These are phyloP conservation scores for Serranus cabrilla DNA, from an alignment of 2,797 vertebrate species.

Conservation along the genomic window DNA sequence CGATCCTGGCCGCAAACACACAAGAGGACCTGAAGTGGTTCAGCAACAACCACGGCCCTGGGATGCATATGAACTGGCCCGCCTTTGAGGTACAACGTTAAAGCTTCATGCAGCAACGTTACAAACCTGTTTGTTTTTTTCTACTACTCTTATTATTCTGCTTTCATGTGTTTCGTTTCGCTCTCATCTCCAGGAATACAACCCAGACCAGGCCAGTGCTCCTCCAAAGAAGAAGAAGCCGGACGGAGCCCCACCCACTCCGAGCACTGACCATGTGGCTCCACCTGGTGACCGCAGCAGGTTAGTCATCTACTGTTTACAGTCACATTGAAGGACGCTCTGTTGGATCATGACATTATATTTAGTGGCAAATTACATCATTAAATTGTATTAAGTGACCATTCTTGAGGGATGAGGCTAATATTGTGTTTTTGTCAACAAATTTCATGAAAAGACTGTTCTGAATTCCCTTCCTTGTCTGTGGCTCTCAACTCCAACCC, in stretches of 20 bases:
- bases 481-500: too few relatives aligned
- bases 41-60: slow-evolving; percentile 93
- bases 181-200: slow-evolving; percentile 91
- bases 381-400: background rate
- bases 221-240: slow-evolving; percentile 94
- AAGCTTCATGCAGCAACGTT: background rate
- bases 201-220: slow-evolving; percentile 92
- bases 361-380: background rate
- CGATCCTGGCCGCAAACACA: slow-evolving; percentile 90
- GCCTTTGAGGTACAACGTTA: slow-evolving; percentile 90
- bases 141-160: background rate
- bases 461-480: too few relatives aligned
- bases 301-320: slow-evolving; percentile 72
- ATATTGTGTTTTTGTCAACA: background rate
- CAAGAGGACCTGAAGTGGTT: slow-evolving; percentile 98
- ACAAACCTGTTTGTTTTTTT: background rate
- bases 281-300: slow-evolving; percentile 94
- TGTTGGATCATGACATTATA: background rate
- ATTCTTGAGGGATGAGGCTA: background rate
- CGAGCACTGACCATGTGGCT: slow-evolving; percentile 89
- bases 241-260: slow-evolving; percentile 91
- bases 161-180: background rate
- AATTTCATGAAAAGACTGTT: background rate
- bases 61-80: slow-evolving; percentile 99
- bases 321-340: background rate